phyloP scores from a whole-genome alignment of 2,888 invertebrate genomes.

The Apodemia zela region DNA sequence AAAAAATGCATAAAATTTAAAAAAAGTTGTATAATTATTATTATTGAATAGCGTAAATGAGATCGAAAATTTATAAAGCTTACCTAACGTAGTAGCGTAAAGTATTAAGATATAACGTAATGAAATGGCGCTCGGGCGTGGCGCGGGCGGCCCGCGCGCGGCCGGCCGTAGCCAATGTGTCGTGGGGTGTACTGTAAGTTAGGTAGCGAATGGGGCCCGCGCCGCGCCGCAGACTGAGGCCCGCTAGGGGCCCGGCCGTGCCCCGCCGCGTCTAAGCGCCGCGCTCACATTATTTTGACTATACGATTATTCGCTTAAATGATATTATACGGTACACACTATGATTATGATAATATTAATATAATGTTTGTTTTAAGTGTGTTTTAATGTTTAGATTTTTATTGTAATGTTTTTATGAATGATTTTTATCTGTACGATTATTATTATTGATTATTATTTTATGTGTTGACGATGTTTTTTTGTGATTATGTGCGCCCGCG shows the following conservation, averaged over 20 bases:
- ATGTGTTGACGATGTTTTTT: conserved; percentile 80
- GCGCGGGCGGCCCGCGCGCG: conserved; percentile 51
- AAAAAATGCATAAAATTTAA: conserved; percentile 76
- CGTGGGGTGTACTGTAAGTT: conserved; percentile 42
- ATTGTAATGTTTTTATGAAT: conserved; percentile 81
- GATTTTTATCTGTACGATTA: conserved; percentile 80
- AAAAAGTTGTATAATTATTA: conserved; percentile 81
- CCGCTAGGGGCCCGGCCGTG: conserved; percentile 38
- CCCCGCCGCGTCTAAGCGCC: conserved; percentile 60
- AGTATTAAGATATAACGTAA: conserved; percentile 76
- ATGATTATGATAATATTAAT: conserved; percentile 80
- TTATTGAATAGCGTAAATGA: conserved; percentile 75
- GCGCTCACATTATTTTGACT: conserved; percentile 76
- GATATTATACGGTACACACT: conserved; percentile 79
- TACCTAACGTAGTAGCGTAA: conserved; percentile 80
- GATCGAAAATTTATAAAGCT: conserved; percentile 80
- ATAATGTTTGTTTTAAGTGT: conserved; percentile 81
- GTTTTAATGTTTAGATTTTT: conserved; percentile 81
- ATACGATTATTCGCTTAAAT: conserved; percentile 79
- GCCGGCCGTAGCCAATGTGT: conserved; percentile 48
- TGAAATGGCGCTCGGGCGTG: conserved; percentile 60
- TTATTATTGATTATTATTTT: conserved; percentile 81
- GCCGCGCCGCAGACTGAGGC: conserved; percentile 25
- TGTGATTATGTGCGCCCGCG: conserved; percentile 71
- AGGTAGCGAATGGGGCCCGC: conserved; percentile 25